Evolutionary conservation across 2,113 vertebrate species (phyloP).

Genomic region (Telmatochromis sp.): DNA sequence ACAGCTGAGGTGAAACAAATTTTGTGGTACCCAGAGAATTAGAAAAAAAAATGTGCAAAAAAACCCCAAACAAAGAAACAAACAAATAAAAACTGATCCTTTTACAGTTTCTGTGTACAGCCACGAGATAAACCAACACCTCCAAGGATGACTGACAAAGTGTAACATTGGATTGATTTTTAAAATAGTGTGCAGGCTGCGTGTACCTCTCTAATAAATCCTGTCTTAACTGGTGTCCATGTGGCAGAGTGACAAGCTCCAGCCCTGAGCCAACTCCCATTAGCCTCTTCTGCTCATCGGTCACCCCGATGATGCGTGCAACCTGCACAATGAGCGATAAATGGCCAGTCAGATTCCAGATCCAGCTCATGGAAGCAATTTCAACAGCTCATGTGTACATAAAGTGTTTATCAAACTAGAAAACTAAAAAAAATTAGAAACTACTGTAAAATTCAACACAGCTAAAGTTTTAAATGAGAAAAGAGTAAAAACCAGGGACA

Average conservation of each 20-base stretch:
- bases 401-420: not conserved
- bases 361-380: not conserved
- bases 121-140: not conserved
- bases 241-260: conserved; percentile 82
- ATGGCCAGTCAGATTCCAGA: not conserved
- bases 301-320: conserved; percentile 73
- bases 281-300: conserved; percentile 65
- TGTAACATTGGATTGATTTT: not conserved
- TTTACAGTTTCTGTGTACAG: not conserved
- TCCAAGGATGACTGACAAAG: not conserved
- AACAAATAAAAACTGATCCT: not conserved
- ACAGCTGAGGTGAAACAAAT: not conserved
- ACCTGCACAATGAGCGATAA: conserved; percentile 58
- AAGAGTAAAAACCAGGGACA: conserved; percentile 9
- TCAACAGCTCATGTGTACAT: not conserved
- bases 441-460: not conserved
- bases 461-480: not conserved
- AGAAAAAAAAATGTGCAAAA: not conserved
- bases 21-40: not conserved
- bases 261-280: conserved; percentile 84
- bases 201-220: conserved; percentile 82
- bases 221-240: conserved; percentile 76
- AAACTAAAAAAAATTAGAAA: not conserved
- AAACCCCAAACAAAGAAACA: not conserved
- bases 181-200: not conserved